Conservation (phyloP, 1,140 invertebrate genomes). For the Bicyclus anynana region DNA sequence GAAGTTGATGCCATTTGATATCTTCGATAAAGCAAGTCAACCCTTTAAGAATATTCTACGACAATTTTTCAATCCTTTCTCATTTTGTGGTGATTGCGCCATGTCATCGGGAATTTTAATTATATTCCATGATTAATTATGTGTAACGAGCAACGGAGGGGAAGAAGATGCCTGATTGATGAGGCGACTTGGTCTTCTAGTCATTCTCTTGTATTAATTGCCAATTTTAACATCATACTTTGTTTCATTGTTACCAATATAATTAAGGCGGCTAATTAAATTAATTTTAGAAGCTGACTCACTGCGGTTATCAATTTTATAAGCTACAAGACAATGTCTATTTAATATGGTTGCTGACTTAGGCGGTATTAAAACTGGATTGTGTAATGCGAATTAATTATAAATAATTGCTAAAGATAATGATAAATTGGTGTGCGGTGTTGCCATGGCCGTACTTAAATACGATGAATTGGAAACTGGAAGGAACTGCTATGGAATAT, state of each 20-base stretch:
- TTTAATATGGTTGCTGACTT: conserved; percentile 44
- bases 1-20: too few species aligned
- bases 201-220: conserved; percentile 68
- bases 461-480: too few species aligned
- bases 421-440: not conserved
- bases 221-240: conserved; percentile 66
- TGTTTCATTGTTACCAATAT: conserved; percentile 59
- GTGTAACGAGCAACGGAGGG: conserved; percentile 56
- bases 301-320: conserved; percentile 66
- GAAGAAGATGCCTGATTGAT: conserved; percentile 65
- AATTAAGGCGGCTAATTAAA: conserved; percentile 61
- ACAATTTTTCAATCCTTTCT: conserved; percentile 17
- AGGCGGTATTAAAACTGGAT: conserved; percentile 25
- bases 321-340: conserved; percentile 49
- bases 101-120: conserved; percentile 74
- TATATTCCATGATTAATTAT: conserved; percentile 74
- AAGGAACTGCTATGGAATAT: too few species aligned
- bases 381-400: conserved; percentile 12
- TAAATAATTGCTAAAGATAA: conserved; percentile 7
- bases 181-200: conserved; percentile 48
- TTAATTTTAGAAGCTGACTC: conserved; percentile 61
- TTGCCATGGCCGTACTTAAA: not conserved
- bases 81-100: conserved; percentile 41
- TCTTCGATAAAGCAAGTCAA: not conserved
- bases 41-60: conserved; percentile 15